Conservation (phyloP, 2,888 invertebrate genomes). For the Adelognathus sp. region DNA sequence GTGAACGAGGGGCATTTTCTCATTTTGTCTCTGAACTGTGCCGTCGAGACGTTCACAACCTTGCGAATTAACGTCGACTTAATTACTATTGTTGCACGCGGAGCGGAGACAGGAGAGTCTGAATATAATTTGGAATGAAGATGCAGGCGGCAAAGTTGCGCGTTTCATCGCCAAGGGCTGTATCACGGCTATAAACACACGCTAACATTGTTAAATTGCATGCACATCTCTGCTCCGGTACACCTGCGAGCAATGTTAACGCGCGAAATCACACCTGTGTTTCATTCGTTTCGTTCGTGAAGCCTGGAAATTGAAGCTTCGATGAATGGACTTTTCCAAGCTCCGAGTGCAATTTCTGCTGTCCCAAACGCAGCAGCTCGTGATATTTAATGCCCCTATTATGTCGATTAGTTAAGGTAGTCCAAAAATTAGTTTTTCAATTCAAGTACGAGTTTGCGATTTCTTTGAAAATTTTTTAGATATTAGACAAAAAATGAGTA, state of each 20-base stretch:
- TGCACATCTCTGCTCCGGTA: not conserved
- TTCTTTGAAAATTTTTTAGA: too few relatives aligned
- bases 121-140: slow-evolving; percentile 47
- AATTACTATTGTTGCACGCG: slow-evolving; percentile 41
- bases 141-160: slow-evolving; percentile 3
- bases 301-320: not conserved
- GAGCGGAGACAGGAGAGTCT: not conserved
- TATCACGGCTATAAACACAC: not conserved
- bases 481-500: too few relatives aligned
- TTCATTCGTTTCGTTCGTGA: not conserved
- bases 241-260: not conserved
- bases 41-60: not conserved
- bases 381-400: not conserved
- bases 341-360: not conserved
- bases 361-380: not conserved
- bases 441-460: too few relatives aligned
- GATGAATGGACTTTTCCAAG: not conserved
- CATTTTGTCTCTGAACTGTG: slow-evolving; percentile 14
- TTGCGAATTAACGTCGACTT: slow-evolving; percentile 28
- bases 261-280: not conserved
- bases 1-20: slow-evolving; percentile 40
- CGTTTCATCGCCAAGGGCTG: not conserved
- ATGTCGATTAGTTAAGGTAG: not conserved
- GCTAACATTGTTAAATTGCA: slow-evolving; percentile 19
- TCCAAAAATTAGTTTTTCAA: too few relatives aligned